Percentiles rank a stretch among this genome's conserved stretches.
Conservation (phyloP, 2,797 vertebrate species). For the Phrynocephalus guinanensis region DNA sequence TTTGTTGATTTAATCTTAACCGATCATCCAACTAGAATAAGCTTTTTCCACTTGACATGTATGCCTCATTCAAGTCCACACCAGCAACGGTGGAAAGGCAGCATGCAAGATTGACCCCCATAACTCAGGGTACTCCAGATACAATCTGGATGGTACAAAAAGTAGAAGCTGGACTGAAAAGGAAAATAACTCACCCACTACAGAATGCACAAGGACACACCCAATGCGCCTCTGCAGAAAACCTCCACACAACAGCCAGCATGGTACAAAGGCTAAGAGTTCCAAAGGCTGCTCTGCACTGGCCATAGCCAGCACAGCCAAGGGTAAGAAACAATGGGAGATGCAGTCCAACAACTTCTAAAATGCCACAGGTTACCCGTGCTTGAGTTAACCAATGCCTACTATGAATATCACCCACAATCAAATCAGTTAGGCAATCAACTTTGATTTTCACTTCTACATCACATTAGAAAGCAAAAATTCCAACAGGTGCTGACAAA, state of each 20-base stretch:
- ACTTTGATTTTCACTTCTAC: constrained; percentile 8
- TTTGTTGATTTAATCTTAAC: too few species aligned
- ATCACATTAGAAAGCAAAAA: not conserved
- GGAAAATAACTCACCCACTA: not conserved
- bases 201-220: not conserved
- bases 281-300: too few species aligned
- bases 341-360: too few species aligned
- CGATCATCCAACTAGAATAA: too few species aligned
- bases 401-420: not conserved
- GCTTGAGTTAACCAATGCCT: not conserved
- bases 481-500: not conserved
- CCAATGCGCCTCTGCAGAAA: not conserved
- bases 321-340: too few species aligned
- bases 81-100: not conserved
- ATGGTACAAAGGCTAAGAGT: not conserved
- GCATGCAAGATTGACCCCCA: not conserved
- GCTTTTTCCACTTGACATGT: too few species aligned
- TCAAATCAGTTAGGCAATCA: not conserved
- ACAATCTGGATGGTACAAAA: too few species aligned
- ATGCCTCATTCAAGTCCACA: not conserved
- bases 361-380: not conserved
- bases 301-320: too few species aligned
- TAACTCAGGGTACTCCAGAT: not conserved
- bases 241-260: not conserved
- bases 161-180: not conserved